Conservation (phyloP, 2,888 invertebrate species). For the Dicyrtomina minuta region DNA sequence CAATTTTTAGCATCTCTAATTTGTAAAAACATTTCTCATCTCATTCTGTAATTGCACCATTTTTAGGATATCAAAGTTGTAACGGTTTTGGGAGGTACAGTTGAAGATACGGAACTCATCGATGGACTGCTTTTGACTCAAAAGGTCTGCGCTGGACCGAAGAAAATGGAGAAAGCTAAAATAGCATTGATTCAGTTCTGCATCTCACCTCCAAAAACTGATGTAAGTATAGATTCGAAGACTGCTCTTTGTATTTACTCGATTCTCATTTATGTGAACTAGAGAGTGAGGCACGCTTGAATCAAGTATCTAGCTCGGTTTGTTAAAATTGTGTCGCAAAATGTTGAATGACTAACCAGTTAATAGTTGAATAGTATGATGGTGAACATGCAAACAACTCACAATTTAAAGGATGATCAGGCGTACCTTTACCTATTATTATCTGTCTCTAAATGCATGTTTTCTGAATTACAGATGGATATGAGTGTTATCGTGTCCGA, state of each 20-base stretch:
- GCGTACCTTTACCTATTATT: too few relatives aligned
- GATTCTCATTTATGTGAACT: too few relatives aligned
- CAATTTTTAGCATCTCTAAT: too few relatives aligned
- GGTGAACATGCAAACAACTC: too few relatives aligned
- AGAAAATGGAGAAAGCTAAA: conserved; percentile 93
- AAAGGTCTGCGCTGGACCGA: conserved; percentile 86
- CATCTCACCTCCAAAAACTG: conserved; percentile 98
- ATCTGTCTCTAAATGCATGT: too few relatives aligned
- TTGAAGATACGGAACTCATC: conserved; percentile 94
- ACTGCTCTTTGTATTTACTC: too few relatives aligned
- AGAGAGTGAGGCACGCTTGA: too few relatives aligned
- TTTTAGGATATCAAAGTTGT: conserved; percentile 88
- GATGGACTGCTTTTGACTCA: conserved; percentile 95
- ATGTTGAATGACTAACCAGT: too few relatives aligned
- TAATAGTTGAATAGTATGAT: too few relatives aligned
- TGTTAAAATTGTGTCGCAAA: too few relatives aligned
- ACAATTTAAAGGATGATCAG: too few relatives aligned
- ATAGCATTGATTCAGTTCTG: conserved; percentile 99
- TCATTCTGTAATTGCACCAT: not conserved
- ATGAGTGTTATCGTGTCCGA: conserved; percentile 95
- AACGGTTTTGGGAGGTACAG: conserved; percentile 92
- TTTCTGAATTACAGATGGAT: conserved; percentile 82
- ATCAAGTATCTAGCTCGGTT: too few relatives aligned
- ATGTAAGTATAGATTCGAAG: conserved; percentile 65
- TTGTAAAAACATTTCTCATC: not conserved